phyloP scores from a whole-genome alignment of 2,797 vertebrate genomes.

The Melanotaenia pygmaea region DNA sequence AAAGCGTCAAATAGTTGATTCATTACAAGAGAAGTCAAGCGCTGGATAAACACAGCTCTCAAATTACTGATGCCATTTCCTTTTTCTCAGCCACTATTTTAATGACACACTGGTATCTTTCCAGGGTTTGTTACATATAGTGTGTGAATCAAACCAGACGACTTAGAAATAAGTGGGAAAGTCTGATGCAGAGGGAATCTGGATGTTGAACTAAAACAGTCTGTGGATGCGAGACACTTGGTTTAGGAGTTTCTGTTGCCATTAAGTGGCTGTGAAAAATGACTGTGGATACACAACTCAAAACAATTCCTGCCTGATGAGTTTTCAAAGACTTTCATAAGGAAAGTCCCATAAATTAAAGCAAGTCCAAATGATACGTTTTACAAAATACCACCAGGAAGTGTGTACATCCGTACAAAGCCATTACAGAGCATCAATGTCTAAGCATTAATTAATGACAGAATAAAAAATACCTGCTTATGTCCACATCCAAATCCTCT shows the following conservation, averaged over 20 bases:
- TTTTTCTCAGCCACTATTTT: slow-evolving; percentile 27
- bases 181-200: slow-evolving; percentile 9
- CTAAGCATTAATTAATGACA: no score
- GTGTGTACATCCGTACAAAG: no score
- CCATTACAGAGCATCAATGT: no score
- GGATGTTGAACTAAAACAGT: neutral
- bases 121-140: neutral
- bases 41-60: neutral
- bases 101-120: slow-evolving; percentile 6
- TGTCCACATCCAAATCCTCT: neutral
- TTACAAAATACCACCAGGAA: neutral
- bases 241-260: neutral
- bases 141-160: slow-evolving; percentile 30
- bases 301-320: neutral
- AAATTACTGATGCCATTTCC: slow-evolving; percentile 16
- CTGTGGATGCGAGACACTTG: neutral
- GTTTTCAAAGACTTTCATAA: neutral
- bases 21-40: slow-evolving; percentile 23
- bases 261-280: neutral
- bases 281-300: neutral
- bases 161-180: slow-evolving; percentile 14
- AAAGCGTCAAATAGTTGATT: slow-evolving; percentile 2
- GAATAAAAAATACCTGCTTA: no score
- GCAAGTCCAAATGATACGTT: neutral
- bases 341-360: neutral